Conservation (phyloP, 2,888 invertebrate species). For the Halocaridina rubra region DNA sequence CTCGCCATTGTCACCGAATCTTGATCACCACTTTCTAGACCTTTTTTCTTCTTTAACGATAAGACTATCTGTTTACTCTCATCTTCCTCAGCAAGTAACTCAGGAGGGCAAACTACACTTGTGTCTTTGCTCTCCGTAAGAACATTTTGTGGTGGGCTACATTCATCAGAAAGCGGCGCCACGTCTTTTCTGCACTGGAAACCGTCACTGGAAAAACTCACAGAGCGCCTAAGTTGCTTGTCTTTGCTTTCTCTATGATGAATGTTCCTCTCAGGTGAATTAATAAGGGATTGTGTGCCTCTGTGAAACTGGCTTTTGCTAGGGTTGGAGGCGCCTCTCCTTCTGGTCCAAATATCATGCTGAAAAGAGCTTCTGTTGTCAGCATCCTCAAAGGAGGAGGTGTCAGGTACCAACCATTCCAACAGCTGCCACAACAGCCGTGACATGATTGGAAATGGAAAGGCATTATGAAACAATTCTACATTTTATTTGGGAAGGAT, state of each 20-base stretch:
- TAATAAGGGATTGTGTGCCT: slow-evolving; percentile 13
- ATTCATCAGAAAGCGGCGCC: background rate
- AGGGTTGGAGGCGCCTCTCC: background rate
- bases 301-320: background rate
- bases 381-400: no score
- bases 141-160: background rate
- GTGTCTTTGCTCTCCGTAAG: background rate
- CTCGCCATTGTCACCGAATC: background rate
- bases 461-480: slow-evolving; percentile 12
- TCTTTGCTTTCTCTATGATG: background rate
- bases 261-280: slow-evolving; percentile 1
- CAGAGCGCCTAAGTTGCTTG: background rate
- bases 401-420: slow-evolving; percentile 43
- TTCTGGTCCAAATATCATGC: no score
- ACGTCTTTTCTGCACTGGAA: background rate
- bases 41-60: background rate
- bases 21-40: background rate
- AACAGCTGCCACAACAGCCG: slow-evolving; percentile 43
- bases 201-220: background rate
- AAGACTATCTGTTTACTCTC: background rate
- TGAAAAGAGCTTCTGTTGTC: no score
- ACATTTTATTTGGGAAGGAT: background rate
- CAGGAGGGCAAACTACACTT: background rate
- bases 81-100: background rate
- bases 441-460: slow-evolving; percentile 4